These are phyloP conservation scores for Paracanthobrama guichenoti DNA, from an alignment of 2,113 vertebrate genomes.

Conservation along the genomic window DNA sequence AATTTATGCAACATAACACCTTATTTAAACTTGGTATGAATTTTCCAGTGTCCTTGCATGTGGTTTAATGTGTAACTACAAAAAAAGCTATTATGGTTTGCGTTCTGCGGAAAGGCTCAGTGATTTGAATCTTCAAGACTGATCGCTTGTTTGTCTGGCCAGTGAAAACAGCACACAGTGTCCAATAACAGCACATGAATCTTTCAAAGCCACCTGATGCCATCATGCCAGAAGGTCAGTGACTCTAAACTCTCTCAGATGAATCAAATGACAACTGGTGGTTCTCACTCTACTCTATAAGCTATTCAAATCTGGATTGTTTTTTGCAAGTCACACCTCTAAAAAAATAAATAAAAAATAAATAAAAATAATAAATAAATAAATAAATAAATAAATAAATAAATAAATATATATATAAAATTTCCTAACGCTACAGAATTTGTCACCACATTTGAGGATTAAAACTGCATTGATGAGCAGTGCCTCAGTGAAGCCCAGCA, in stretches of 20 bases:
- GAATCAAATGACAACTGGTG: slow-evolving; percentile 12
- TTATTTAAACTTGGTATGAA: background rate
- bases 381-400: too few species aligned
- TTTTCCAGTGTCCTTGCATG: background rate
- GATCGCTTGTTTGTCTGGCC: background rate
- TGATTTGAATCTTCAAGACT: background rate
- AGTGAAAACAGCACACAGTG: slow-evolving; percentile 38
- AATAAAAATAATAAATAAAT: too few species aligned
- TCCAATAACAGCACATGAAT: slow-evolving; percentile 68
- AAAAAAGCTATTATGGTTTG: background rate
- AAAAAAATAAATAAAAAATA: too few species aligned
- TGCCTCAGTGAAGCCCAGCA: slow-evolving; percentile 13
- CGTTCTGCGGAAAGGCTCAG: background rate
- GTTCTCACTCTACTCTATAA: slow-evolving; percentile 5
- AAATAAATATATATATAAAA: too few species aligned
- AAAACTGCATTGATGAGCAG: background rate
- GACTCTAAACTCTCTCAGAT: slow-evolving; percentile 41
- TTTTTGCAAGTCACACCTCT: background rate
- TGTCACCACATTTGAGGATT: background rate
- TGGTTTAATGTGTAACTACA: background rate
- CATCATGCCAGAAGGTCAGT: slow-evolving; percentile 24
- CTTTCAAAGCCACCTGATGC: slow-evolving; percentile 67
- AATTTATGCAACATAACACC: background rate
- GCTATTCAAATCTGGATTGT: slow-evolving; percentile 22
- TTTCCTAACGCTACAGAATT: background rate